phyloP scores from a whole-genome alignment of 2,797 vertebrate genomes.

The Coreius guichenoti region DNA sequence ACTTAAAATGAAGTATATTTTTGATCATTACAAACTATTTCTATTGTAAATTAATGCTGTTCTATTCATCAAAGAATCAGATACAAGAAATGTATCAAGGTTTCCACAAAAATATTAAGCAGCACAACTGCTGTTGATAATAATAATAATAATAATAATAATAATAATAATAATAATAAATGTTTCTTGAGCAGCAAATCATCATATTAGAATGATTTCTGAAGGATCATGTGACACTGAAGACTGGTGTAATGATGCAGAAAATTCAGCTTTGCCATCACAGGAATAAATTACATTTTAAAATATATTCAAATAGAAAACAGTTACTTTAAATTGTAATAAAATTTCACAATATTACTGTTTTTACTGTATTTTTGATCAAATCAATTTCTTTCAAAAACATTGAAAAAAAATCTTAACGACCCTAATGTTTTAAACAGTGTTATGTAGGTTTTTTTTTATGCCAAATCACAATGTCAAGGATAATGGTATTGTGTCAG shows the following conservation, averaged over 20 bases:
- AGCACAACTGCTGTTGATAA: background rate
- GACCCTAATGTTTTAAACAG: background rate
- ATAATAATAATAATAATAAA: background rate
- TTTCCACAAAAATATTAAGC: background rate
- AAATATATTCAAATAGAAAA: background rate
- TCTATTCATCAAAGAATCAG: background rate
- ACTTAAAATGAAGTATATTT: background rate
- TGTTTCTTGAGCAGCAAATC: background rate
- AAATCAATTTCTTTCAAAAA: background rate
- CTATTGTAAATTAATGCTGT: background rate
- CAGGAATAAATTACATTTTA: background rate
- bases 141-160: background rate
- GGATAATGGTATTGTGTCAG: background rate
- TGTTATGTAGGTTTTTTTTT: background rate
- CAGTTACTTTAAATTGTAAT: background rate
- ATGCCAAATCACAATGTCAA: conserved; percentile 1
- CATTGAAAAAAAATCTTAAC: background rate
- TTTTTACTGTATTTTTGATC: background rate
- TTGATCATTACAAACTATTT: background rate
- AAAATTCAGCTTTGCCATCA: too few species aligned
- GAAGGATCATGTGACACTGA: background rate
- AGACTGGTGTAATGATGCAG: too few species aligned
- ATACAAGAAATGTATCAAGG: background rate
- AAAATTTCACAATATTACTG: background rate
- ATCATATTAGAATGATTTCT: background rate